Evolutionary conservation across 2,113 vertebrate species (phyloP), one percentile per base, ranked within the genome.

Genomic region (Atrichornis clamosus): DNA sequence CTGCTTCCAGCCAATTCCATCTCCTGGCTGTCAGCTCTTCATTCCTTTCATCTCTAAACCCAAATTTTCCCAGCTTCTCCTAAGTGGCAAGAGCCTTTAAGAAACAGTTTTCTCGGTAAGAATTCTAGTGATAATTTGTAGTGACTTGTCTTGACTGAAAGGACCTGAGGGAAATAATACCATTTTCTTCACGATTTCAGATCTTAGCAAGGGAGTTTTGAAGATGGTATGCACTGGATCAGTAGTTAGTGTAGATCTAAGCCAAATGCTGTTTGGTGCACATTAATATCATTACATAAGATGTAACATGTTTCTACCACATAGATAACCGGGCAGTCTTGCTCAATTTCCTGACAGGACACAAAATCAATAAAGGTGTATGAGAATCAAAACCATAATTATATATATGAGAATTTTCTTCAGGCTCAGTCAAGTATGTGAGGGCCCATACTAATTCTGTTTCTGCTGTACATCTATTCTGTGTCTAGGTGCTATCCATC

Each of bases 401-500:
- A 50, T 19, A 6, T 37, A 10, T 33, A 33, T 7, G 7, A 42
- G 6, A 24, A 15, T 26, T 89, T 79, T 79, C 22, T 58, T 73
- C 14, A 86, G 23, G 13, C 12, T 30, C 6, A 20, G 78, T 41
- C 26, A 64, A 73, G 35, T 35, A 13, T 4, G 6, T 7, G 37
- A 69, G 41, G 53, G 21, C 24, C n/a, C 13, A 2, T 26, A 7
- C 21, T 58, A 18, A 30, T 73, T 65, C 52, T 27, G 5, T 19
- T 72, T 33, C 30, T 69, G 8, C 30, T 69, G 7, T 62, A 4
- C 4, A 0, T 47, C 41, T 58, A 0, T 52, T 58, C 69, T 58
- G 26, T 81, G 28, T 52, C 13, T 50, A 1, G 65, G 20, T 62
- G n/a, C 42, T 73, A 30, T 56, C 46, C 44, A 10, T 70, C n/a